Evolutionary conservation across 2,888 invertebrate species (phyloP).

Genomic region (Conus canariensis): DNA sequence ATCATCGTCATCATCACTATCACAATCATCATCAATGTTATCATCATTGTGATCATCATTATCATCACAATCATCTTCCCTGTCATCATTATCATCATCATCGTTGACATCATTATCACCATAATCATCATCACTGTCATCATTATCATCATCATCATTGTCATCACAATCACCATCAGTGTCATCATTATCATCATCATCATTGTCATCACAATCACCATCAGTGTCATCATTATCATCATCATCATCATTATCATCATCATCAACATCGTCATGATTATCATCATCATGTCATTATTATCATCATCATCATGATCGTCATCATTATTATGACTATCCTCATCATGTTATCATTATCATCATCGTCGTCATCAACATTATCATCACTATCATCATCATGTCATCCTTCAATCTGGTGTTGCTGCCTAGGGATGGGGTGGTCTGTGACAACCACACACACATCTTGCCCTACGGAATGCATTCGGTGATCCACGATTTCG

Average conservation of each 20-base stretch:
- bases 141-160: background rate
- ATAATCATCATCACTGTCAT: background rate
- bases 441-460: too few species aligned
- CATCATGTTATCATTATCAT: background rate
- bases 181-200: background rate
- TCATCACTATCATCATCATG: background rate
- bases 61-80: conserved; percentile 16
- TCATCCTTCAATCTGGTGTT: too few species aligned
- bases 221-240: background rate
- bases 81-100: conserved; percentile 8
- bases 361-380: background rate
- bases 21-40: background rate
- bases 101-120: background rate
- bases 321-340: background rate
- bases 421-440: too few species aligned
- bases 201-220: background rate
- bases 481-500: too few species aligned
- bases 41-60: background rate
- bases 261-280: background rate
- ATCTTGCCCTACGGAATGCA: too few species aligned
- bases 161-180: background rate
- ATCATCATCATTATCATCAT: background rate
- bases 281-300: background rate
- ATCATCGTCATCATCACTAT: background rate
- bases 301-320: background rate